These are phyloP conservation scores for Zosterops hypoxanthus DNA, from an alignment of 2,113 vertebrate genomes.

Conservation along the genomic window DNA sequence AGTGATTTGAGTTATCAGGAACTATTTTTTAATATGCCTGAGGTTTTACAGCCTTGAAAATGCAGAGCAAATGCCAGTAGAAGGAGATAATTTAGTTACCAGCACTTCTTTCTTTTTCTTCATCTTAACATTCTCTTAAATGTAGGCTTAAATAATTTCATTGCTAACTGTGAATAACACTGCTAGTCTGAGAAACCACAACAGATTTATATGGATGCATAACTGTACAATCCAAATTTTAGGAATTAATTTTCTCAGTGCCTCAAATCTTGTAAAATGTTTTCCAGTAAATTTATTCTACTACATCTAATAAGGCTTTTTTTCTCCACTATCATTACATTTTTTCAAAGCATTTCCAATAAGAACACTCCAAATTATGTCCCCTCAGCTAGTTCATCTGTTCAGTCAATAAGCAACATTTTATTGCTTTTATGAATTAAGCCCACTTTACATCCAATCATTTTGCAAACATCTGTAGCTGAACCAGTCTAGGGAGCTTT, in stretches of 20 bases:
- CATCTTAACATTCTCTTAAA: background rate
- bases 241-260: constrained; percentile 34
- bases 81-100: background rate
- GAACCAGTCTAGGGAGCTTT: constrained; percentile 78
- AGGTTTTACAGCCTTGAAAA: background rate
- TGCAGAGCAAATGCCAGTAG: background rate
- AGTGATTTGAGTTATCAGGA: background rate
- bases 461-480: constrained; percentile 79
- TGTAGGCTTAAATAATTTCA: background rate
- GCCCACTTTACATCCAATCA: constrained; percentile 76
- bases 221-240: constrained; percentile 25
- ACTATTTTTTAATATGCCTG: background rate
- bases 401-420: constrained; percentile 76
- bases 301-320: constrained; percentile 64
- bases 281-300: constrained; percentile 62
- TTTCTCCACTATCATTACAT: constrained; percentile 61
- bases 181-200: background rate
- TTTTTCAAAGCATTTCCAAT: constrained; percentile 69
- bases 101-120: background rate
- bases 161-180: background rate
- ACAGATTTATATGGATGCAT: background rate
- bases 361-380: constrained; percentile 77
- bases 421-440: constrained; percentile 83
- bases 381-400: constrained; percentile 78
- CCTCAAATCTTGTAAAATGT: constrained; percentile 46